Conservation (phyloP, 2,888 invertebrate genomes). For the Fragum whitleyi region DNA sequence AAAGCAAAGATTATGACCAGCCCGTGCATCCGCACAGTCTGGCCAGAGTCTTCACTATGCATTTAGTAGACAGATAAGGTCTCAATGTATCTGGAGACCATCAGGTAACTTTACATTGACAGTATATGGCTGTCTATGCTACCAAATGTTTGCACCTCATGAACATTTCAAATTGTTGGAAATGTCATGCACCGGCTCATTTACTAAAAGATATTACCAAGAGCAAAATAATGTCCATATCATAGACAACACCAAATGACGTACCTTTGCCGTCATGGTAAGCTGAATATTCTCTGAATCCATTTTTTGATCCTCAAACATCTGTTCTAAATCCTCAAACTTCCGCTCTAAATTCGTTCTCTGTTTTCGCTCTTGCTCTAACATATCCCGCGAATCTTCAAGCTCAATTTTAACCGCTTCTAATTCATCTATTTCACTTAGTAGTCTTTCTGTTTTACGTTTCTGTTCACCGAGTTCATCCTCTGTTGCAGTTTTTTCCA, state of each 20-base stretch:
- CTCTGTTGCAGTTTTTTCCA: slow-evolving; percentile 59
- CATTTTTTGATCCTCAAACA: slow-evolving; percentile 75
- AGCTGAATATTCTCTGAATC: slow-evolving; percentile 77
- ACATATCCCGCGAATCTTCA: slow-evolving; percentile 66
- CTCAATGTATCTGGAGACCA: too few species aligned
- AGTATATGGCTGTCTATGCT: too few species aligned
- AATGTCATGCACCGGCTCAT: too few species aligned
- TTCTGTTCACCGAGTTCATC: slow-evolving; percentile 59
- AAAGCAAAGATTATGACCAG: too few species aligned
- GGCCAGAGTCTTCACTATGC: too few species aligned
- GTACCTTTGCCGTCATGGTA: slow-evolving; percentile 71
- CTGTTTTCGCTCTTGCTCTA: slow-evolving; percentile 69
- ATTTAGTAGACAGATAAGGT: too few species aligned
- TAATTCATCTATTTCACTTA: slow-evolving; percentile 66
- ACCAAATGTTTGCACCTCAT: too few species aligned
- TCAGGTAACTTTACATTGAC: too few species aligned
- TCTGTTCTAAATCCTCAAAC: slow-evolving; percentile 75
- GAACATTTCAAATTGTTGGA: too few species aligned
- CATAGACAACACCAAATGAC: neutral
- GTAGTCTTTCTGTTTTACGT: slow-evolving; percentile 46
- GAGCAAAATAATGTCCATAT: too few species aligned
- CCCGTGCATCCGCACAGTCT: too few species aligned
- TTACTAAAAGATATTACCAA: too few species aligned
- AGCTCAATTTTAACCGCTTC: slow-evolving; percentile 68
- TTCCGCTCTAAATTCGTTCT: slow-evolving; percentile 69